A percentile compares a stretch with the other conserved stretches of the same genome.
phyloP scores from a whole-genome alignment of 2,113 vertebrate species.

The Setophaga kirtlandii region DNA sequence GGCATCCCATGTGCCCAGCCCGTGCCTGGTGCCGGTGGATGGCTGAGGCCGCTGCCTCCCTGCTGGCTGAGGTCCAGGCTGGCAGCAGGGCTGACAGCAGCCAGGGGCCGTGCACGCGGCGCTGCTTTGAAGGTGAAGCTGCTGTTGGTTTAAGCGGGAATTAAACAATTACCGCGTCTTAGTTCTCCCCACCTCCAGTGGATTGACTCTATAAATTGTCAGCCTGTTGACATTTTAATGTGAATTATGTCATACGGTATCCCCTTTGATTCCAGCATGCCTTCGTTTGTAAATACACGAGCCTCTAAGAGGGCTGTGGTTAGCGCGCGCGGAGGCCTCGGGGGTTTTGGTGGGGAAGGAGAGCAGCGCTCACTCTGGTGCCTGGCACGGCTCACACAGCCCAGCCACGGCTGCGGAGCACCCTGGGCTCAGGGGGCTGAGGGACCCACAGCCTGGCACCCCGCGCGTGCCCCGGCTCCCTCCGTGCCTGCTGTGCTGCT shows the following conservation, averaged over 20 bases:
- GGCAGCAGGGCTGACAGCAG: constrained; percentile 69
- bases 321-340: constrained; percentile 88
- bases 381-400: neutral
- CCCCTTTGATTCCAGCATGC: constrained; percentile 99
- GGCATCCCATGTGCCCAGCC: neutral
- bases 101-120: constrained; percentile 53
- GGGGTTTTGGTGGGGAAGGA: constrained; percentile 88
- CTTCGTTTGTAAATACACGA: constrained; percentile 99
- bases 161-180: constrained; percentile 81
- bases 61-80: constrained; percentile 60
- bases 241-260: constrained; percentile 98
- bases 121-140: constrained; percentile 65
- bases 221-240: constrained; percentile 96
- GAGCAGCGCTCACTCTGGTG: neutral
- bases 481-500: rapidly evolving
- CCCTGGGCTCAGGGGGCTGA: rapidly evolving
- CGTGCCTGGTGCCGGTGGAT: neutral
- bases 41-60: constrained; percentile 60
- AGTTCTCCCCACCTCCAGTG: constrained; percentile 82
- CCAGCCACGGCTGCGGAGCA: neutral
- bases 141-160: constrained; percentile 79
- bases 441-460: neutral
- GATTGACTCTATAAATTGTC: constrained; percentile 91
- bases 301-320: constrained; percentile 98
- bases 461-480: rapidly evolving